Evolutionary conservation across 2,888 invertebrate genomes (phyloP).

Genomic region (Poecilus cupreus): DNA sequence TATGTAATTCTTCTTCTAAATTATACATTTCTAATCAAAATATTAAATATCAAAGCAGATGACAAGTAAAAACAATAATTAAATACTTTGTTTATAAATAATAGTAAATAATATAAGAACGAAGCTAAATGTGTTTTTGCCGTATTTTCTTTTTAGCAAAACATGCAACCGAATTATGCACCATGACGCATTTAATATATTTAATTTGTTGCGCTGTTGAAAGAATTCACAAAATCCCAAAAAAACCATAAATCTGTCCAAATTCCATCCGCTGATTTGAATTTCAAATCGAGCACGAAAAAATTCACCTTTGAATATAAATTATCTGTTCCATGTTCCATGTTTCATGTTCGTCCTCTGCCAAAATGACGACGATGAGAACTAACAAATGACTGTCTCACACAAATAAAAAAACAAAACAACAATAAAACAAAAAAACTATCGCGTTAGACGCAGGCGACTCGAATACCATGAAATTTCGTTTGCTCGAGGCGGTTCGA

Average conservation of each 20-base stretch:
- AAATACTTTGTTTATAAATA: too few species aligned
- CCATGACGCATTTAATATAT: neutral
- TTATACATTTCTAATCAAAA: too few species aligned
- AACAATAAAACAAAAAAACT: slow-evolving; percentile 22
- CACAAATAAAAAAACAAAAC: slow-evolving; percentile 13
- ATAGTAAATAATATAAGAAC: too few species aligned
- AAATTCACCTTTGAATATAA: slow-evolving; percentile 29
- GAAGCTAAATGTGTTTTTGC: too few species aligned
- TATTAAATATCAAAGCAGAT: too few species aligned
- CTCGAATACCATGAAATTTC: slow-evolving; percentile 28
- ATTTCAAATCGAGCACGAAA: slow-evolving; percentile 22
- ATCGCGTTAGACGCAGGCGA: slow-evolving; percentile 20
- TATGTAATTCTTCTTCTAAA: too few species aligned
- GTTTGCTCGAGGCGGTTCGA: slow-evolving; percentile 8
- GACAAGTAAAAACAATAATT: too few species aligned
- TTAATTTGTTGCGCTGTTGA: neutral
- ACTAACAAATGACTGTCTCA: slow-evolving; percentile 33
- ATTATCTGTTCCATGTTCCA: neutral
- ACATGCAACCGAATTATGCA: too few species aligned
- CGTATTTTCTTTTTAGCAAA: too few species aligned
- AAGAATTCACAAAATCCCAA: neutral
- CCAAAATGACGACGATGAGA: slow-evolving; percentile 42
- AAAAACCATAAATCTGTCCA: neutral
- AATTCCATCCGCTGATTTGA: slow-evolving; percentile 2
- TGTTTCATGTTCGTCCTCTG: neutral